Base-by-base conservation (phyloP, 2,797 vertebrate genomes). In the Parauchenoglanis ngamensis region DNA sequence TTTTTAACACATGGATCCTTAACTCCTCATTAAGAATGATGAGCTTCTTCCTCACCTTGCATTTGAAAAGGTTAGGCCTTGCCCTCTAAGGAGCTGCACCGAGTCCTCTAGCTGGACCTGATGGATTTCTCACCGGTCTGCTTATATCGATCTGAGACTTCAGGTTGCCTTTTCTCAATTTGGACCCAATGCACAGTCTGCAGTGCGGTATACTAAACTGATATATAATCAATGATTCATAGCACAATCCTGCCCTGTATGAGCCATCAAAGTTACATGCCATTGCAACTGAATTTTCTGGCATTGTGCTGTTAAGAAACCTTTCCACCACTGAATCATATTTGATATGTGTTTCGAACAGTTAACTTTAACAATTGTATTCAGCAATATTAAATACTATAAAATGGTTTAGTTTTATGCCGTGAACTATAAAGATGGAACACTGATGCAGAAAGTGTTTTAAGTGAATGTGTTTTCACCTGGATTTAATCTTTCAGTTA, bases 1-100 rank as follows among this genome's bases (percentile, higher is more conserved):
- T 23, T 81, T 86, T 68, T 65, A 91, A 92, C 87, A 81, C 89
- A 92, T 92, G 85, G 68, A 94, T 94, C 92, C 87, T 94, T 95
- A 95, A 96, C 95, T 95, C 94, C 94, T 96, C 94, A 96, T 96
- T 96, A 96, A 94, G 95, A 95, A 95, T 94, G 93, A 96, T 96
- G 95, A 96, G 95, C 95, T 96, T 93, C 94, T 92, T 94, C 91
- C 93, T 96, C 94, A 96, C 95, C 95, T 94, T 93, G 94, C 94
- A 93, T 95, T 94, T 93, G 93, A 92, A 95, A 95, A 96, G 95
- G 95, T 96, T 96, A 96, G 93, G 91, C 94, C 92, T 79, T 78
- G 88, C 90, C 92, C 93, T 93, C 93, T 90, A 86, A 95, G 93
- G 93, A 94, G 92, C 91, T 91, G 90, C 77, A 87, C 89, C 88